phyloP scores from a whole-genome alignment of 2,888 invertebrate species.

The Pocota personata region DNA sequence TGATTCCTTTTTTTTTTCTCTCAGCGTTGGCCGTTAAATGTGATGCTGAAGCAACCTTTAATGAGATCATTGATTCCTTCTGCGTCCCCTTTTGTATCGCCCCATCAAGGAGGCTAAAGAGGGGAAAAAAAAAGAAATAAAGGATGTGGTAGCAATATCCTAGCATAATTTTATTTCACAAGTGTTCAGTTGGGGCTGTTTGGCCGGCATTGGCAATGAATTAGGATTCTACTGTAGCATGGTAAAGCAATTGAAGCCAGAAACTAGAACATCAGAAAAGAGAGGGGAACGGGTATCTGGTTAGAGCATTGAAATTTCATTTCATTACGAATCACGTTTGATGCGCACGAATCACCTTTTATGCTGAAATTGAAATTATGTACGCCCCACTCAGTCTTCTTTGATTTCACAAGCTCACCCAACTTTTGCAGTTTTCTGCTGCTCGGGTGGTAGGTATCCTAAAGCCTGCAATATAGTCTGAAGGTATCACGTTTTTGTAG shows the following conservation, averaged over 20 bases:
- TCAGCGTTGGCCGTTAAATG: background rate
- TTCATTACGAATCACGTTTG: constrained; percentile 81
- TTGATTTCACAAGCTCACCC: background rate
- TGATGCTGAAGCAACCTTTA: constrained; percentile 27
- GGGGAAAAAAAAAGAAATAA: background rate
- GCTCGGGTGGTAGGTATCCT: background rate
- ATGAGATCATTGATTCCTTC: constrained; percentile 55
- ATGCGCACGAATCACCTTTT: constrained; percentile 82
- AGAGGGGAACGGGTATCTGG: background rate
- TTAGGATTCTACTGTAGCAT: constrained; percentile 15
- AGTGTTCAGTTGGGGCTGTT: background rate
- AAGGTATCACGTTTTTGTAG: constrained; percentile 16
- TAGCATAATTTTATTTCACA: constrained; percentile 18
- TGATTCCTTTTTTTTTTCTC: constrained; percentile 11
- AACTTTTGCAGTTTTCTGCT: background rate
- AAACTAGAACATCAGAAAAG: background rate
- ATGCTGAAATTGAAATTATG: constrained; percentile 81
- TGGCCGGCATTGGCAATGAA: constrained; percentile 26
- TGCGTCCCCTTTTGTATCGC: background rate
- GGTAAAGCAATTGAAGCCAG: constrained; percentile 5
- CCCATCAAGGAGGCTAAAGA: background rate
- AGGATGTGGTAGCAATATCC: constrained; percentile 7
- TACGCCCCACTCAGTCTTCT: constrained; percentile 62
- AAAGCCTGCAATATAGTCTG: background rate
- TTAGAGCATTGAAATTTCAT: constrained; percentile 71